These are phyloP conservation scores for Etheostoma cragini DNA, from an alignment of 2,113 vertebrate genomes.

Conservation along the genomic window DNA sequence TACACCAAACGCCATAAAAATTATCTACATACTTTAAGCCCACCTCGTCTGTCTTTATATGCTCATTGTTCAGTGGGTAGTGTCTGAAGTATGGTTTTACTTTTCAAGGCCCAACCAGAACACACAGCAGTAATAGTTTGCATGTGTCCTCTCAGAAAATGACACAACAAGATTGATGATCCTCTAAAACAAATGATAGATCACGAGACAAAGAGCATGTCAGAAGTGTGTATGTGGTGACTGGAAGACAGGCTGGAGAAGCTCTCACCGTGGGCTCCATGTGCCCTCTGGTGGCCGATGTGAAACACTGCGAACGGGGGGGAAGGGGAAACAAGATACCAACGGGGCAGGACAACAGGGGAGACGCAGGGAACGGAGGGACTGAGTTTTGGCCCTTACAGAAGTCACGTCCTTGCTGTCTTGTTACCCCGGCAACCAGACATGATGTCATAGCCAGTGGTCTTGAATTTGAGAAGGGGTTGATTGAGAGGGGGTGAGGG, in stretches of 20 bases:
- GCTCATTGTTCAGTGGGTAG: not conserved
- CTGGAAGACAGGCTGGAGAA: not conserved
- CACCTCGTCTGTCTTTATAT: not conserved
- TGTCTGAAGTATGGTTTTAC: conserved; percentile 37
- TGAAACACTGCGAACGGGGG: conserved; percentile 21
- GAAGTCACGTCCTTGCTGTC: conserved; percentile 90
- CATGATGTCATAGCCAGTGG: conserved; percentile 94
- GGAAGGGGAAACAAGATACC: conserved; percentile 32
- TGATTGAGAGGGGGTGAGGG: conserved; percentile 67
- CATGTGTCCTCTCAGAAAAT: conserved; percentile 47
- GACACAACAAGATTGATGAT: conserved; percentile 49
- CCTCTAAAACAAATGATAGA: conserved; percentile 14
- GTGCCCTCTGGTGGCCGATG: conserved; percentile 80
- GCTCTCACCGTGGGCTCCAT: conserved; percentile 32
- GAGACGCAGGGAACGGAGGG: conserved; percentile 55
- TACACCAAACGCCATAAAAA: not conserved
- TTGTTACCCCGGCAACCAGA: conserved; percentile 93
- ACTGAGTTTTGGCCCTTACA: conserved; percentile 78
- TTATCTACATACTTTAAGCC: conserved; percentile 4
- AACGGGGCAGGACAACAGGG: conserved; percentile 6
- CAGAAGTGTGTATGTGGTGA: conserved; percentile 28
- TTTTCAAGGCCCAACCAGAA: conserved; percentile 39
- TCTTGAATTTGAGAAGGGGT: conserved; percentile 90
- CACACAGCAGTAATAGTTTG: conserved; percentile 42
- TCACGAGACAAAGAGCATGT: conserved; percentile 31